Percentiles rank a stretch among this genome's conserved stretches.
phyloP scores from a whole-genome alignment of 2,888 invertebrate genomes.

The Aleiodes leptofemur region DNA sequence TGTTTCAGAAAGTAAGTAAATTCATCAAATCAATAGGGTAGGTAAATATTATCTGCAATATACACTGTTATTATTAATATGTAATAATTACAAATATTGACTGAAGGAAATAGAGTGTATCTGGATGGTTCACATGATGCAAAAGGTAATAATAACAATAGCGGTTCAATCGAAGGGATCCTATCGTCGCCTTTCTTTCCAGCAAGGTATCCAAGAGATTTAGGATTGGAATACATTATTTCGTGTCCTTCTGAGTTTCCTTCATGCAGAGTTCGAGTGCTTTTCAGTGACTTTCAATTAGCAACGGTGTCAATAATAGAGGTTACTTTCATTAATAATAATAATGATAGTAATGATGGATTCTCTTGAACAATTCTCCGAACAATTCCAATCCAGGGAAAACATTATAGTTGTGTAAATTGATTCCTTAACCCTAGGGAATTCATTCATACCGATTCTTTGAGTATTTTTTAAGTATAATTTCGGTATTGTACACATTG shows the following conservation, averaged over 20 bases:
- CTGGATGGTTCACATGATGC: conserved; percentile 66
- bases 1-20: conserved; percentile 79
- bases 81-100: conserved; percentile 10
- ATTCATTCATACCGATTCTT: no score
- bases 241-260: conserved; percentile 77
- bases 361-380: no score
- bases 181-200: conserved; percentile 84
- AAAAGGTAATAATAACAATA: conserved; percentile 63
- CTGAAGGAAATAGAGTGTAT: conserved; percentile 78
- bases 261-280: conserved; percentile 79
- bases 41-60: background rate
- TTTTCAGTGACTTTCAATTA: conserved; percentile 83
- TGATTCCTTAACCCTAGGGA: no score
- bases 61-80: background rate
- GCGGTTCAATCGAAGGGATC: conserved; percentile 74
- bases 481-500: no score
- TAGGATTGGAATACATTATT: conserved; percentile 81
- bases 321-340: conserved; percentile 68
- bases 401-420: no score
- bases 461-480: no score
- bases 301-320: conserved; percentile 82
- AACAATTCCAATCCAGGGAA: no score
- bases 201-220: conserved; percentile 81
- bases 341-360: no score
- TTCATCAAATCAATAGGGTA: background rate